Conservation (phyloP, 1,140 invertebrate genomes). For the Pollicipes pollicipes region DNA sequence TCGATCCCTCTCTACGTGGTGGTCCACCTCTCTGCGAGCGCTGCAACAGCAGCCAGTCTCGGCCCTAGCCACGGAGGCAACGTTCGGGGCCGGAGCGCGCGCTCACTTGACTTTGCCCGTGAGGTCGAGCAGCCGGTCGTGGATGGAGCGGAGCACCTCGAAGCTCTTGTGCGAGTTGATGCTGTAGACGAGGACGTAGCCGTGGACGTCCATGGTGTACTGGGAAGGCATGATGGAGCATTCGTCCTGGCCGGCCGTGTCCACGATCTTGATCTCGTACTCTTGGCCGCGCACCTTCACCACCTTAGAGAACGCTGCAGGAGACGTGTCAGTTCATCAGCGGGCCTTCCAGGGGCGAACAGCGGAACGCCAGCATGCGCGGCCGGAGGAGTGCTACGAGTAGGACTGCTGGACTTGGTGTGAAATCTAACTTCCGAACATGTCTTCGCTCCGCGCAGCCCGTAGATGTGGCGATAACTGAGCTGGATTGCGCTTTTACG, state of each 20-base stretch:
- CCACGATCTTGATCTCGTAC: slow-evolving; percentile 83
- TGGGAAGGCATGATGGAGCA: slow-evolving; percentile 94
- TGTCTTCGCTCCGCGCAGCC: neutral
- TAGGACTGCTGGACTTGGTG: too few species aligned
- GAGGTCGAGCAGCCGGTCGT: slow-evolving; percentile 89
- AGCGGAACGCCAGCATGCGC: neutral
- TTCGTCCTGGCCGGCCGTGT: slow-evolving; percentile 95
- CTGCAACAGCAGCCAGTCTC: too few species aligned
- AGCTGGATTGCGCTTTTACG: neutral
- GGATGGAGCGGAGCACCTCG: slow-evolving; percentile 90
- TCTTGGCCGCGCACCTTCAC: slow-evolving; percentile 56
- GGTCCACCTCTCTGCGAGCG: too few species aligned
- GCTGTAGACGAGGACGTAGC: slow-evolving; percentile 92
- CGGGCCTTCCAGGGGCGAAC: neutral
- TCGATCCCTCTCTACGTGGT: too few species aligned
- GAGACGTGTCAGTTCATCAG: slow-evolving; percentile 1
- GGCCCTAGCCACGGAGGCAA: too few species aligned
- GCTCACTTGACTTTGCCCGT: slow-evolving; percentile 90
- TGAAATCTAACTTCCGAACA: neutral
- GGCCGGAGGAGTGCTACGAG: neutral
- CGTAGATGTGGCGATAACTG: neutral
- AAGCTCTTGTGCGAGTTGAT: slow-evolving; percentile 91
- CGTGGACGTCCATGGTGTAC: slow-evolving; percentile 96
- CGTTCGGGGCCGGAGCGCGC: too few species aligned
- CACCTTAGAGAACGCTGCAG: neutral